Conservation (phyloP, 2,113 vertebrate species). For the Camelus dromedarius region DNA sequence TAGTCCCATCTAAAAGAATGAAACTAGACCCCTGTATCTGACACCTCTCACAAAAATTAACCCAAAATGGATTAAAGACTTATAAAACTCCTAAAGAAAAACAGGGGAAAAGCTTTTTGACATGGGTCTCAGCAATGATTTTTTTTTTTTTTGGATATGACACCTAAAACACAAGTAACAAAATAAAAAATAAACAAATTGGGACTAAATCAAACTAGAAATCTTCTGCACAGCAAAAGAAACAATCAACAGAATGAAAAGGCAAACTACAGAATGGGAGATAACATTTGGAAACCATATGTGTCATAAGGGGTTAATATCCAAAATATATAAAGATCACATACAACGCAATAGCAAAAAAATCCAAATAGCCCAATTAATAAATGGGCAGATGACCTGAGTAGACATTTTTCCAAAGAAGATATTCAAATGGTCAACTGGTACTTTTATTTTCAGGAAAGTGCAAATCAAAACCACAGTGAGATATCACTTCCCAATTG, state of each 20-base stretch:
- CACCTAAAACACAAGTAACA: not conserved
- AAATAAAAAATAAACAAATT: slow-evolving; percentile 33
- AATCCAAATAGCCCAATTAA: not conserved
- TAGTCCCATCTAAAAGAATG: not conserved
- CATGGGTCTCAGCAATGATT: not conserved
- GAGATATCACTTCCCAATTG: not conserved
- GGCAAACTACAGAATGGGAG: not conserved
- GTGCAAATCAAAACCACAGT: not conserved
- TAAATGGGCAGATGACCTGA: not conserved
- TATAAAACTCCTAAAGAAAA: not conserved
- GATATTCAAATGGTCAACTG: not conserved
- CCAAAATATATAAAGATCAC: not conserved
- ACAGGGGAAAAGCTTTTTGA: not conserved
- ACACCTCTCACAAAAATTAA: not conserved
- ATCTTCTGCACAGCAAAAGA: not conserved
- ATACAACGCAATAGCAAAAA: not conserved
- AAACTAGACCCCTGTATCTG: not conserved
- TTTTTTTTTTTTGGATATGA: not conserved
- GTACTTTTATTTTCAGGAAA: not conserved
- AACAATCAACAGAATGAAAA: not conserved
- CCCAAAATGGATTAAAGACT: not conserved
- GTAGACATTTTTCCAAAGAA: not conserved
- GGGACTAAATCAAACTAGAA: not conserved
- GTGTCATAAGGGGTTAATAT: not conserved
- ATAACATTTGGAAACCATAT: not conserved